These are phyloP conservation scores for Muschampia plurimacula DNA, from an alignment of 2,888 invertebrate species.

Conservation along the genomic window DNA sequence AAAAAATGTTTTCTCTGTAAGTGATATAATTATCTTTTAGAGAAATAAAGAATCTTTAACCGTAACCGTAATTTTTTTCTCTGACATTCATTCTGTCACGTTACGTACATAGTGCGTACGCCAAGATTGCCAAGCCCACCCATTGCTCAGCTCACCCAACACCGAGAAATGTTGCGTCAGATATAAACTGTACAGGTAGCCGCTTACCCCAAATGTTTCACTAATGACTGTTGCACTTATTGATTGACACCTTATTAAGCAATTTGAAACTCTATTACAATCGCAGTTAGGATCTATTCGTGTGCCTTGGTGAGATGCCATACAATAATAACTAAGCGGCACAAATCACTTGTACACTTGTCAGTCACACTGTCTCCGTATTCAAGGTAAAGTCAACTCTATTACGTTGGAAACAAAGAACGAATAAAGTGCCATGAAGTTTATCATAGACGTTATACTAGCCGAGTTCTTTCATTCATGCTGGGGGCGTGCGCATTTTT, in stretches of 20 bases:
- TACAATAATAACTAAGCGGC: constrained; percentile 8
- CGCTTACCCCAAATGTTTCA: constrained; percentile 8
- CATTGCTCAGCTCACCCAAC: neutral
- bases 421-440: neutral
- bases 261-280: neutral
- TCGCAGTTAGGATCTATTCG: neutral
- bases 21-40: too few relatives aligned
- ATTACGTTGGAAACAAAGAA: neutral
- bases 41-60: too few relatives aligned
- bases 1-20: too few relatives aligned
- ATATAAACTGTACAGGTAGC: constrained; percentile 7
- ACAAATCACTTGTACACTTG: constrained; percentile 13
- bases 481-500: constrained; percentile 32
- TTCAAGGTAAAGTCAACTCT: constrained; percentile 10
- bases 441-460: neutral
- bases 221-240: neutral
- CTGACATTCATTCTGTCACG: neutral
- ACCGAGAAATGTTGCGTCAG: constrained; percentile 3
- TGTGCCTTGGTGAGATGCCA: constrained; percentile 6
- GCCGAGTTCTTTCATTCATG: constrained; percentile 26
- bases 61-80: neutral
- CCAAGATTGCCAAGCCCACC: constrained; percentile 1
- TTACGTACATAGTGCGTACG: neutral
- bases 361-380: neutral
- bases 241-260: neutral